Conservation (phyloP, 2,888 invertebrate species). For the Zhengitettix transpicula region DNA sequence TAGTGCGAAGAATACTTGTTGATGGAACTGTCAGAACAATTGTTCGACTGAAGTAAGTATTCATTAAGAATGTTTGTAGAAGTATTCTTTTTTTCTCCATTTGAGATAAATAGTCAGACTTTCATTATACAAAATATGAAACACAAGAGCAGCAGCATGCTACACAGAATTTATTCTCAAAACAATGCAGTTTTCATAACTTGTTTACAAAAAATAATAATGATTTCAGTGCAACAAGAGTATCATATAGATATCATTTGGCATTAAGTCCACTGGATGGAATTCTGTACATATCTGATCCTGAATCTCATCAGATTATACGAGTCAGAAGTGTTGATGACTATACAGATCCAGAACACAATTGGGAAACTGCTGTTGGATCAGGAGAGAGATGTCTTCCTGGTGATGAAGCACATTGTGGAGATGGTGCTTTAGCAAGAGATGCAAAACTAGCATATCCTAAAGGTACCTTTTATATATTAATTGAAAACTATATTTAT, state of each 20-base stretch:
- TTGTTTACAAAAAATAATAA: too few species aligned
- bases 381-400: slow-evolving; percentile 87
- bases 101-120: slow-evolving; percentile 2
- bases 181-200: too few species aligned
- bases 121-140: slow-evolving; percentile 4
- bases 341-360: slow-evolving; percentile 70
- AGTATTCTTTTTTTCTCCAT: slow-evolving; percentile 12
- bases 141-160: too few species aligned
- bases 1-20: slow-evolving; percentile 71
- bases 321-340: slow-evolving; percentile 69
- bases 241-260: slow-evolving; percentile 93
- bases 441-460: slow-evolving; percentile 91
- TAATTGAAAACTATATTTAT: neutral
- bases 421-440: slow-evolving; percentile 82
- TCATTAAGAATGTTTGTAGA: neutral
- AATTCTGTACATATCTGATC: slow-evolving; percentile 86
- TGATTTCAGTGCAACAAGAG: slow-evolving; percentile 63
- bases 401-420: slow-evolving; percentile 88
- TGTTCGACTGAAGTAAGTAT: slow-evolving; percentile 61
- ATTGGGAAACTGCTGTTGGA: slow-evolving; percentile 90
- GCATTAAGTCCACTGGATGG: slow-evolving; percentile 89
- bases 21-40: slow-evolving; percentile 70
- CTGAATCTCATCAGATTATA: slow-evolving; percentile 87
- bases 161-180: too few species aligned
- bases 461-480: slow-evolving; percentile 42